Evolutionary conservation across 2,888 invertebrate species (phyloP).

Genomic region (Oxycera nigricornis): DNA sequence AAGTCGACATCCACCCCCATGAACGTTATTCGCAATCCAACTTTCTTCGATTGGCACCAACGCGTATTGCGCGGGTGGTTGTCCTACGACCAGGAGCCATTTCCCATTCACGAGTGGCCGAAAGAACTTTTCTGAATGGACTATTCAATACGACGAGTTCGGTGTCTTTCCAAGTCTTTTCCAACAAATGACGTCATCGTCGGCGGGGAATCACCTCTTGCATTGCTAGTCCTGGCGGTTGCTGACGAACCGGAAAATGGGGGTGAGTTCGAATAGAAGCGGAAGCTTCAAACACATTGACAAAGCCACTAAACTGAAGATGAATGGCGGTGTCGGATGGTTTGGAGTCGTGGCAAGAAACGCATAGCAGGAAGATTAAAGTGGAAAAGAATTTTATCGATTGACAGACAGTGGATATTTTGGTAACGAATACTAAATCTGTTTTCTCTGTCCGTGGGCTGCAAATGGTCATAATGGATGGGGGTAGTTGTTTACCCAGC

Average conservation of each 20-base stretch:
- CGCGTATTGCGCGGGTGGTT: not conserved
- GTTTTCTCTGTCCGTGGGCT: not conserved
- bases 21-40: too few relatives aligned
- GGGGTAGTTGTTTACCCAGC: too few relatives aligned
- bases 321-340: not conserved
- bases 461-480: not conserved
- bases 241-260: not conserved
- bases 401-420: conserved; percentile 9
- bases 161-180: conserved; percentile 13
- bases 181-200: conserved; percentile 12
- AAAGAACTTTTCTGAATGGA: conserved; percentile 14
- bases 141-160: conserved; percentile 11
- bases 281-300: not conserved
- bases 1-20: too few relatives aligned
- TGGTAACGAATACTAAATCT: not conserved
- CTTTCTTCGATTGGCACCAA: too few relatives aligned
- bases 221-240: too few relatives aligned
- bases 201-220: too few relatives aligned
- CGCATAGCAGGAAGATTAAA: not conserved
- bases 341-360: not conserved
- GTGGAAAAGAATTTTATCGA: conserved; percentile 5
- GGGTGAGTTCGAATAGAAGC: not conserved
- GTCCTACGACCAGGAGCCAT: not conserved
- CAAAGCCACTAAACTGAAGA: not conserved
- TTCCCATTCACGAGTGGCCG: not conserved